Conservation (phyloP, 2,797 vertebrate genomes). For the Etheostoma perlongum region DNA sequence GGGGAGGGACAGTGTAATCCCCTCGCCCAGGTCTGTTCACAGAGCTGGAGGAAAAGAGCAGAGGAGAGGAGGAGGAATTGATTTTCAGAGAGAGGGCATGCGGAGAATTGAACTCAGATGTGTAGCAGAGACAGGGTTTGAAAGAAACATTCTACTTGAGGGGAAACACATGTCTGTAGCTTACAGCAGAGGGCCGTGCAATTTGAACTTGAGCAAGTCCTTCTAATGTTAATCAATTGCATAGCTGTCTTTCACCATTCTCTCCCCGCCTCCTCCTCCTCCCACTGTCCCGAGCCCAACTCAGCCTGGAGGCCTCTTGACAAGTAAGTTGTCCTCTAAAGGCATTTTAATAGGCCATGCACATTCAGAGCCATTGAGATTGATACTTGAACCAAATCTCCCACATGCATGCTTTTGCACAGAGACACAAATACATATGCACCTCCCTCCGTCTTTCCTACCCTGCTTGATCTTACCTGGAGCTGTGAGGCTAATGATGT, state of each 20-base stretch:
- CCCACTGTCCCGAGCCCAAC: slow-evolving; percentile 51
- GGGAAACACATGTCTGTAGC: slow-evolving; percentile 81
- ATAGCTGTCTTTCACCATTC: slow-evolving; percentile 76
- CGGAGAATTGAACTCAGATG: slow-evolving; percentile 83
- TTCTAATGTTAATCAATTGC: slow-evolving; percentile 82
- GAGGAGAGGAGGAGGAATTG: slow-evolving; percentile 75
- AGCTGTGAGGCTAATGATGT: slow-evolving; percentile 78
- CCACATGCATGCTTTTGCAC: slow-evolving; percentile 42
- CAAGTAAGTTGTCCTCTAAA: slow-evolving; percentile 68
- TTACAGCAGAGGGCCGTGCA: slow-evolving; percentile 71
- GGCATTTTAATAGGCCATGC: slow-evolving; percentile 71
- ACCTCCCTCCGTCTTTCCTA: slow-evolving; percentile 22
- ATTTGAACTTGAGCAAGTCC: slow-evolving; percentile 76
- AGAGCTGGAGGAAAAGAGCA: slow-evolving; percentile 78
- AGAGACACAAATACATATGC: slow-evolving; percentile 40
- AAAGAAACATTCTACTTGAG: slow-evolving; percentile 76
- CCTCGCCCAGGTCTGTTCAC: slow-evolving; percentile 70
- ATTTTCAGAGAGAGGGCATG: slow-evolving; percentile 79
- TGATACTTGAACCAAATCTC: slow-evolving; percentile 45
- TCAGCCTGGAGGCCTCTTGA: slow-evolving; percentile 69
- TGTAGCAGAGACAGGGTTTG: slow-evolving; percentile 71
- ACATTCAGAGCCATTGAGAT: slow-evolving; percentile 60
- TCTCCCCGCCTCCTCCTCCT: slow-evolving; percentile 25
- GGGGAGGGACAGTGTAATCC: slow-evolving; percentile 80
- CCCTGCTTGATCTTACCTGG: slow-evolving; percentile 65